Evolutionary conservation across 2,888 invertebrate genomes (phyloP).

Genomic region (Aspidiotus destructor): DNA sequence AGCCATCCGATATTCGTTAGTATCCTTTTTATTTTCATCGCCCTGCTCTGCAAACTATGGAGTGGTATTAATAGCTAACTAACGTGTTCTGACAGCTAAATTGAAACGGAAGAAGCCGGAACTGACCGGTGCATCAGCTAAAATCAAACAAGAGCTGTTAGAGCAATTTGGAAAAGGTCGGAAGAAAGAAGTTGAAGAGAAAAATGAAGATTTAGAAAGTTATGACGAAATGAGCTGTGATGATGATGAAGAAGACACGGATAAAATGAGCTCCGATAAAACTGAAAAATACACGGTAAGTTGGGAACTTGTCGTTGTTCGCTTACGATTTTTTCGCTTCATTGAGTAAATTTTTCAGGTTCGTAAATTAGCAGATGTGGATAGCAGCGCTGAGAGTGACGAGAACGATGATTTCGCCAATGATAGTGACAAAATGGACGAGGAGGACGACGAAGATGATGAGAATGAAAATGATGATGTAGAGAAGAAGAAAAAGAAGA

Average conservation of each 20-base stretch:
- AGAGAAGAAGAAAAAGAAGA: slow-evolving; percentile 47
- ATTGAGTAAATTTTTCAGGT: slow-evolving; percentile 2
- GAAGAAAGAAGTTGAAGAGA: slow-evolving; percentile 41
- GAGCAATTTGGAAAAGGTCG: slow-evolving; percentile 45
- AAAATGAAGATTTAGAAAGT: slow-evolving; percentile 40
- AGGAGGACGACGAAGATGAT: slow-evolving; percentile 48
- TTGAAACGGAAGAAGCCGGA: background rate
- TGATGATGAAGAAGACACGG: slow-evolving; percentile 16
- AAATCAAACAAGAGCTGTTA: slow-evolving; percentile 37
- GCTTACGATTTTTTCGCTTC: background rate
- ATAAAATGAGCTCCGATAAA: slow-evolving; percentile 29
- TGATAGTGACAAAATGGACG: slow-evolving; percentile 36
- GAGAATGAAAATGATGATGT: slow-evolving; percentile 45
- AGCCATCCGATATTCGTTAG: slow-evolving; percentile 7
- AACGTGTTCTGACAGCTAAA: background rate
- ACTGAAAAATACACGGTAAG: slow-evolving; percentile 38
- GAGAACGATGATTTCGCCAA: slow-evolving; percentile 11
- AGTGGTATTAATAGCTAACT: too few species aligned
- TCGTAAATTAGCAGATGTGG: slow-evolving; percentile 17
- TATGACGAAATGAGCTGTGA: slow-evolving; percentile 38
- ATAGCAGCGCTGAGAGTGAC: slow-evolving; percentile 17
- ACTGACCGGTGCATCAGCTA: slow-evolving; percentile 14
- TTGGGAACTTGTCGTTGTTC: background rate
- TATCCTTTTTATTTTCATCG: background rate
- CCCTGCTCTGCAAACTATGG: background rate